Conservation (phyloP, 2,113 vertebrate genomes). For the Delphinapterus leucas region DNA sequence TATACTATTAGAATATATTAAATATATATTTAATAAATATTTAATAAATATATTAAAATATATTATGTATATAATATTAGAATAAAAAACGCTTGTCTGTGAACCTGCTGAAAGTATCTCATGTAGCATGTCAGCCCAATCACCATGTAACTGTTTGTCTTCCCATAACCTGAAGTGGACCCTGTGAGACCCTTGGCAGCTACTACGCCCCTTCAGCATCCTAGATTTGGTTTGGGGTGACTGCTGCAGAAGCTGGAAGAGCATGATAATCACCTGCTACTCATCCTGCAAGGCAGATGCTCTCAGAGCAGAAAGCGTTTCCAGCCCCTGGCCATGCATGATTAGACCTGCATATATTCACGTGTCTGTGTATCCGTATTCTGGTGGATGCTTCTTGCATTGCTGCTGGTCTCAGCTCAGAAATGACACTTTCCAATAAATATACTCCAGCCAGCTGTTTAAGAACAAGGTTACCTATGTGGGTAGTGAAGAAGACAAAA, state of each 20-base stretch:
- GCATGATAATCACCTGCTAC: neutral
- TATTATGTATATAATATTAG: neutral
- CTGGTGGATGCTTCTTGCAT: neutral
- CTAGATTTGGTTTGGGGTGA: neutral
- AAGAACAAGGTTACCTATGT: conserved; percentile 10
- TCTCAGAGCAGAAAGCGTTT: neutral
- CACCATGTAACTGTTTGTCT: neutral
- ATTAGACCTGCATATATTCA: neutral
- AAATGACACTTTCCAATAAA: conserved; percentile 21
- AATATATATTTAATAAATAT: too few relatives aligned
- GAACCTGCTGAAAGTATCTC: neutral
- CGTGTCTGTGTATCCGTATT: neutral
- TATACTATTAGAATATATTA: neutral
- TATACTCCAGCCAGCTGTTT: neutral
- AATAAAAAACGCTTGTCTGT: neutral
- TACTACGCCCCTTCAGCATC: neutral
- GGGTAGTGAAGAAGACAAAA: neutral
- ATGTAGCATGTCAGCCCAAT: neutral
- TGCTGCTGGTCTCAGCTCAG: conserved; percentile 15
- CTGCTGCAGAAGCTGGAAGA: neutral
- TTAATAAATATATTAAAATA: too few relatives aligned
- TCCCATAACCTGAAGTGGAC: neutral
- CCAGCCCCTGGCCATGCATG: neutral
- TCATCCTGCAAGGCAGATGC: neutral
- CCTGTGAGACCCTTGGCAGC: neutral